These are phyloP conservation scores for Meloidogyne hapla DNA, from an alignment of 1,140 invertebrate species.

Conservation along the genomic window DNA sequence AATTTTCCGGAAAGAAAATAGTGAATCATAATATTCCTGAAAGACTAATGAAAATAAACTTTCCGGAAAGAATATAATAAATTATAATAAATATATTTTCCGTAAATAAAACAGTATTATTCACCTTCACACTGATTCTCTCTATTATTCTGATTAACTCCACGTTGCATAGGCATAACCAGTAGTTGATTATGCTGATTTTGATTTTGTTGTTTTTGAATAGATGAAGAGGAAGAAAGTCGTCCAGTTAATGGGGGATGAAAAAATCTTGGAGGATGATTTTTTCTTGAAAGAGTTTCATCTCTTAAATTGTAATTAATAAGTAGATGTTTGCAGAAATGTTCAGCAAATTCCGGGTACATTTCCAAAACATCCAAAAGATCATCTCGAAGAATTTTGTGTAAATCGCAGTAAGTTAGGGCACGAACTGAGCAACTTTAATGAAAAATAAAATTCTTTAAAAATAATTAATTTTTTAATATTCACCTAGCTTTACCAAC, in stretches of 20 bases:
- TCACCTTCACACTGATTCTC: conserved; percentile 37
- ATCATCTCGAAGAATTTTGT: conserved; percentile 93
- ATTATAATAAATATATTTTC: no score
- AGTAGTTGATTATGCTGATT: neutral
- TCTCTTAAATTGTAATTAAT: conserved; percentile 94
- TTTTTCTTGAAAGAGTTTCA: conserved; percentile 67
- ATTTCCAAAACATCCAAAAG: conserved; percentile 92
- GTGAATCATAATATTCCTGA: conserved; percentile 43
- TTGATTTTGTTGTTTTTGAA: conserved; percentile 34
- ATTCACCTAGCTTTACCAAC: conserved; percentile 88
- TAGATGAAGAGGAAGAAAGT: conserved; percentile 10
- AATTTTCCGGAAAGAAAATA: conserved; percentile 14
- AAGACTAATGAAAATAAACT: conserved; percentile 27
- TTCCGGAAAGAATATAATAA: conserved; percentile 40
- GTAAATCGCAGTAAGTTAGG: conserved; percentile 96
- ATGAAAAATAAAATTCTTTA: neutral
- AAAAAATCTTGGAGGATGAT: neutral
- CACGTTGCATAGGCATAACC: conserved; percentile 17
- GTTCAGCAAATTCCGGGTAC: conserved; percentile 91
- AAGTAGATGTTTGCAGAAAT: conserved; percentile 86
- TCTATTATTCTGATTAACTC: conserved; percentile 33
- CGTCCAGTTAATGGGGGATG: neutral
- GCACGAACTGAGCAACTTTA: conserved; percentile 83
- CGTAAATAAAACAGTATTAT: conserved; percentile 23
- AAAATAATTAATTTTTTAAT: neutral